phyloP scores from a whole-genome alignment of 2,888 invertebrate species.

The Linyphia triangularis region DNA sequence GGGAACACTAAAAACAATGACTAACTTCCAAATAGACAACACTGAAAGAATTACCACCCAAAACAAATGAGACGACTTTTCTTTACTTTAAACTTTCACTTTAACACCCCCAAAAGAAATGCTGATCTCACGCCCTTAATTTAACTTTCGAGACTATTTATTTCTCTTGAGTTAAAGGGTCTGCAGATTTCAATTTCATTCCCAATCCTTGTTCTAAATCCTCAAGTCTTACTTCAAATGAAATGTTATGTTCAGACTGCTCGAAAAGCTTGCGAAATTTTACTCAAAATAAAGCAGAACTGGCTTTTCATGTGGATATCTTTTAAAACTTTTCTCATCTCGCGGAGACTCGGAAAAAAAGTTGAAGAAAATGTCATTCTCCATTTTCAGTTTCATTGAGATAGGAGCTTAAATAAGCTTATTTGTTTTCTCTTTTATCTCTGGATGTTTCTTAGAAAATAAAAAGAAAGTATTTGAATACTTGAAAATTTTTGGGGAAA shows the following conservation, averaged over 20 bases:
- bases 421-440: background rate
- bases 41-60: background rate
- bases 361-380: background rate
- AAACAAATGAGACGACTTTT: background rate
- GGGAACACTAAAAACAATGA: too few species aligned
- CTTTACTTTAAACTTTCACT: background rate
- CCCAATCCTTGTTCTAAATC: conserved; percentile 17
- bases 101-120: background rate
- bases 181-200: conserved; percentile 36
- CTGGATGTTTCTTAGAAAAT: background rate
- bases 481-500: background rate
- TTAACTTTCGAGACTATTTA: conserved; percentile 18
- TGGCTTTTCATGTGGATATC: conserved; percentile 16
- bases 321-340: conserved; percentile 32
- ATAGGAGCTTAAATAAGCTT: conserved; percentile 2
- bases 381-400: conserved; percentile 38
- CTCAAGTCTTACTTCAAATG: conserved; percentile 9
- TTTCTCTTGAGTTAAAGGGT: background rate
- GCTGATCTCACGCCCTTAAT: background rate
- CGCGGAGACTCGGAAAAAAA: background rate
- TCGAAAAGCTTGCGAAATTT: background rate
- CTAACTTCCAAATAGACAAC: too few species aligned
- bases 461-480: background rate
- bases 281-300: background rate
- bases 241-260: conserved; percentile 16